Conservation (phyloP, 2,797 vertebrate genomes). For the Gallinago stenura region DNA sequence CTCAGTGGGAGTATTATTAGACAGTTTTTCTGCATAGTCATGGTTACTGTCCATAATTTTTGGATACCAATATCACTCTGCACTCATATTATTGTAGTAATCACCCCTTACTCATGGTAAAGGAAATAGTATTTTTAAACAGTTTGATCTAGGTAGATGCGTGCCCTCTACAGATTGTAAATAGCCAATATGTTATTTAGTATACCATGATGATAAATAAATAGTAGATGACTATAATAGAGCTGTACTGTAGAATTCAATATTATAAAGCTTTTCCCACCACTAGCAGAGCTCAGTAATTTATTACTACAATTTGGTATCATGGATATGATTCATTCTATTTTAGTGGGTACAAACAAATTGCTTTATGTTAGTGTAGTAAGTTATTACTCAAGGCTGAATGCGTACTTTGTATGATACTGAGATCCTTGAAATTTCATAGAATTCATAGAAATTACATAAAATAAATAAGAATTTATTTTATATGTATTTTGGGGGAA, state of each 20-base stretch:
- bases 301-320: slow-evolving; percentile 62
- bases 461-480: too few relatives aligned
- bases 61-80: not conserved
- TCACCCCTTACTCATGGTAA: not conserved
- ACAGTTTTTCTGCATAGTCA: not conserved
- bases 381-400: slow-evolving; percentile 44
- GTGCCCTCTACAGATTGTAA: not conserved
- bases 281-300: slow-evolving; percentile 55
- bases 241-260: slow-evolving; percentile 7
- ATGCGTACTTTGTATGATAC: not conserved
- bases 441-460: too few relatives aligned
- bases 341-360: slow-evolving; percentile 44
- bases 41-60: not conserved
- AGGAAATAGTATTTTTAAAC: not conserved
- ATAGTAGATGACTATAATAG: not conserved
- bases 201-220: not conserved
- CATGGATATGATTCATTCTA: slow-evolving; percentile 50
- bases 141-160: not conserved
- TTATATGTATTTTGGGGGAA: accelerated
- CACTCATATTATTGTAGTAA: not conserved
- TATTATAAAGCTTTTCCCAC: slow-evolving; percentile 31
- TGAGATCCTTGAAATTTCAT: not conserved
- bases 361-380: slow-evolving; percentile 38
- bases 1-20: not conserved
- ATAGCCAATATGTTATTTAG: slow-evolving; percentile 30